These are phyloP conservation scores for Lasioglossum oenotherae DNA, from an alignment of 2,888 invertebrate genomes.

Conservation along the genomic window DNA sequence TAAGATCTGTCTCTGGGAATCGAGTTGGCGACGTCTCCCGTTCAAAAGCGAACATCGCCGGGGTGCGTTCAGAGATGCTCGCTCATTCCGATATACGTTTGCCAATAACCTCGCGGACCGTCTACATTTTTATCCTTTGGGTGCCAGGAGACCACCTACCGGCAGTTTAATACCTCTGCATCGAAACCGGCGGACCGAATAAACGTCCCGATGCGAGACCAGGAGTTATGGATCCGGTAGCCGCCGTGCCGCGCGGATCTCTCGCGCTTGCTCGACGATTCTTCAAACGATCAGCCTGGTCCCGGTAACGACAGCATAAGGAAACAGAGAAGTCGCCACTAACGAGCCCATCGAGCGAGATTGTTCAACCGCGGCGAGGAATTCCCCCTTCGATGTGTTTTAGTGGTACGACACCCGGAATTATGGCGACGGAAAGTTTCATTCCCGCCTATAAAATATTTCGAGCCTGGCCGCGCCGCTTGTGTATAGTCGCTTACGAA, in stretches of 20 bases:
- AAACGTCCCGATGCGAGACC: constrained; percentile 63
- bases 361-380: constrained; percentile 32
- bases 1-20: not conserved
- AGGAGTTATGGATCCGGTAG: constrained; percentile 72
- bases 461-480: not conserved
- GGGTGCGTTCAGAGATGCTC: constrained; percentile 19
- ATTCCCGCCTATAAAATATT: constrained; percentile 1
- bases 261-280: constrained; percentile 56
- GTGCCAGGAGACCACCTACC: constrained; percentile 61
- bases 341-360: constrained; percentile 51
- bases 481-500: not conserved
- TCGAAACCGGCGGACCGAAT: constrained; percentile 69
- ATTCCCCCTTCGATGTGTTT: constrained; percentile 40
- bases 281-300: constrained; percentile 55
- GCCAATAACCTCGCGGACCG: constrained; percentile 66
- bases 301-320: constrained; percentile 48
- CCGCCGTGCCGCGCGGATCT: constrained; percentile 53
- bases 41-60: not conserved
- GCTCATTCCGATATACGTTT: constrained; percentile 55
- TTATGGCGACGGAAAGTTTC: constrained; percentile 4
- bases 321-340: constrained; percentile 26
- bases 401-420: constrained; percentile 10
- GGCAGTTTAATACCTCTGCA: constrained; percentile 68
- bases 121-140: constrained; percentile 61
- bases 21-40: not conserved